Evolutionary conservation across 2,888 invertebrate species (phyloP), one percentile per base, ranked within the genome.

Genomic region (Agonum fuliginosum): DNA sequence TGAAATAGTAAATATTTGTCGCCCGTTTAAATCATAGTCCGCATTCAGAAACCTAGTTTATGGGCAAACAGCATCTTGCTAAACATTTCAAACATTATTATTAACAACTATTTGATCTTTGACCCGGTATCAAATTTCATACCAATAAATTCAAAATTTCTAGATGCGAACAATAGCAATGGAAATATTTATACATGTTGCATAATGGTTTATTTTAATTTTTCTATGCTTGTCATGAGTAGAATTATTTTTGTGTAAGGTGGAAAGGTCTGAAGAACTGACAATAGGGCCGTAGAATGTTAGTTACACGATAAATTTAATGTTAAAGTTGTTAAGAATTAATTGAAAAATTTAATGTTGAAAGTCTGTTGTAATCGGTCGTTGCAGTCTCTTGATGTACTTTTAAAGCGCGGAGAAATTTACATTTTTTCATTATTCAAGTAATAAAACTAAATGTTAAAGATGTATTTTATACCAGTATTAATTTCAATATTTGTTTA

Each of bases 41-140:
- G 20, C 24, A 22, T 54, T 24, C 54, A 24, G 12, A 54, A 24
- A 10, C 24, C 14, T 19, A 62, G 6, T 62, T 62, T 62, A 62
- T 62, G 58, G 58, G 17, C 30, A 17, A 30, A 30, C n/a, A n/a
- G 43, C 69, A 24, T 69, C 24, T 69, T 69, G 69, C 69, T 69
- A 69, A 43, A 69, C 46, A 46, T 17, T 8, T 46, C 69, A 46
- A 69, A 30, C 58, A 30, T 69, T 34, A 67, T 69, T 43, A 46
- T 46, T 69, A 46, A 69, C 69, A 69, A 43, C 43, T 22, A 69
- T 69, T 69, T 69, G 69, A 69, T 19, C 69, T 46, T 20, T 69
- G 46, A 41, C 69, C 69, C 46, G 24, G 69, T 22, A 69, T 69
- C 69, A 69, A 69, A 46, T 69, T 69, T 69, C 69, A 27, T 69